Percentiles rank a stretch among this genome's conserved stretches.
Evolutionary conservation across 2,888 invertebrate species (phyloP).

Genomic region (Rotaria sp.): DNA sequence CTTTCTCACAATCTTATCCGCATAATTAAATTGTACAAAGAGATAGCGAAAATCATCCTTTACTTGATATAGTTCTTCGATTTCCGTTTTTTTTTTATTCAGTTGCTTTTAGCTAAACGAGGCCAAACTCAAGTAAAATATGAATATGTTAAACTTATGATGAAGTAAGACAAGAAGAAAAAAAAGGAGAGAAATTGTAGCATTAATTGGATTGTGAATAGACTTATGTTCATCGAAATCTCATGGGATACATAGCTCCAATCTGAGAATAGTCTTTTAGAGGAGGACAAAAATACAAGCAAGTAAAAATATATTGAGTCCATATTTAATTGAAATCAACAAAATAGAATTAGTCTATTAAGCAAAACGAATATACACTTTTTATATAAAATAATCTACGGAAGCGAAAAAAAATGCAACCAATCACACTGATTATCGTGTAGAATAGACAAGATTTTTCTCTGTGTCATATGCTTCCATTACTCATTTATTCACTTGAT

Average conservation of each 20-base stretch:
- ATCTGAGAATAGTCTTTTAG: not conserved
- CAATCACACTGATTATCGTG: not conserved
- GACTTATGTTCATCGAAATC: not conserved
- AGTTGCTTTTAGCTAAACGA: not conserved
- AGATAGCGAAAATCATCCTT: not conserved
- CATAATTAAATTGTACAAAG: no score
- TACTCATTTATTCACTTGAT: not conserved
- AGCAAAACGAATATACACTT: not conserved
- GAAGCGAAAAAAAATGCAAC: not conserved
- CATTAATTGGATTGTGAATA: not conserved
- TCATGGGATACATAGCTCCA: not conserved
- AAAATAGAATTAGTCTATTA: not conserved
- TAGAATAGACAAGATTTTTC: not conserved
- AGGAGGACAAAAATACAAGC: not conserved
- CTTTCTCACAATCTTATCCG: no score
- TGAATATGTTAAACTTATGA: not conserved
- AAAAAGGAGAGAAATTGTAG: not conserved
- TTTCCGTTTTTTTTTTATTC: no score
- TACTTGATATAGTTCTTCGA: not conserved
- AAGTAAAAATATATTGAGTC: not conserved
- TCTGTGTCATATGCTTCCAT: not conserved
- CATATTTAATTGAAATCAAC: constrained; percentile 2
- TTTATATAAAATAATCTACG: not conserved
- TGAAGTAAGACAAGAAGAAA: not conserved
- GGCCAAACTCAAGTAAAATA: not conserved